These are phyloP conservation scores for Drosophila rubida DNA, from an alignment of 2,888 invertebrate species.

Conservation along the genomic window DNA sequence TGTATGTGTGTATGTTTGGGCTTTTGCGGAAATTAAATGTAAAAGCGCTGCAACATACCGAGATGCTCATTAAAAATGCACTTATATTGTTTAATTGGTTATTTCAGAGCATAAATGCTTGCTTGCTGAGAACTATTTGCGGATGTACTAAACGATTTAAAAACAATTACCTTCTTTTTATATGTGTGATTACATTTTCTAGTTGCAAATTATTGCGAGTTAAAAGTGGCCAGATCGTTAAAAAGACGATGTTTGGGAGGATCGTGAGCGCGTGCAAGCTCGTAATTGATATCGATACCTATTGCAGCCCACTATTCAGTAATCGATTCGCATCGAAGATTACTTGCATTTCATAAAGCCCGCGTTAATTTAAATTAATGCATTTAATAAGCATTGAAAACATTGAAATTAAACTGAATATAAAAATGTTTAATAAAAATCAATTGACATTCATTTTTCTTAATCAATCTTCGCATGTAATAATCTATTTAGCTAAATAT, in stretches of 20 bases:
- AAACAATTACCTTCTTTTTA: constrained; percentile 4
- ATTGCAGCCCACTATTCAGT: not conserved
- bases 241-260: not conserved
- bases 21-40: constrained; percentile 54
- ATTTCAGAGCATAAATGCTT: constrained; percentile 1
- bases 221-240: not conserved
- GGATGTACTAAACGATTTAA: not conserved
- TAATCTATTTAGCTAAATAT: not conserved
- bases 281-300: not conserved
- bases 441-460: not conserved
- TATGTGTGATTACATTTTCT: not conserved
- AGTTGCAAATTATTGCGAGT: not conserved
- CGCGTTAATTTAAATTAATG: not conserved
- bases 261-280: not conserved
- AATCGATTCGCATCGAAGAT: not conserved
- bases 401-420: not conserved
- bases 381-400: not conserved
- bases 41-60: constrained; percentile 12
- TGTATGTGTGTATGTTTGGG: not conserved
- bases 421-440: not conserved
- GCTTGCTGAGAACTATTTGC: not conserved
- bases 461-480: not conserved
- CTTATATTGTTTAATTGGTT: constrained; percentile 29
- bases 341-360: not conserved
- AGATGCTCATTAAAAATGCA: constrained; percentile 33